Evolutionary conservation across 2,113 vertebrate species (phyloP).

Genomic region (Pleuronectes platessa): DNA sequence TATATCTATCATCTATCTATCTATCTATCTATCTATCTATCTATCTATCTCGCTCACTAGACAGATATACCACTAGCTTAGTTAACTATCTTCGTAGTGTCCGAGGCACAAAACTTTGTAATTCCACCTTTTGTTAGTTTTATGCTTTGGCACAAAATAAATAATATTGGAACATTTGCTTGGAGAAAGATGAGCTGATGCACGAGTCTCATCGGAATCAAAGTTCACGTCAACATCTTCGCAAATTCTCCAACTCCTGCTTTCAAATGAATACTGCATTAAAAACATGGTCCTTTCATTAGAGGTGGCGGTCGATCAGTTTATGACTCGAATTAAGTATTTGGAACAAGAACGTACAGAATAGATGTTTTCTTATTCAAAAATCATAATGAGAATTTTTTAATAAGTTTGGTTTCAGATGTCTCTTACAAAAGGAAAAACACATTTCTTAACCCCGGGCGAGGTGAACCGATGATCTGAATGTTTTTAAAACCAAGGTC

Average conservation of each 20-base stretch:
- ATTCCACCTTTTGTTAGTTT: neutral
- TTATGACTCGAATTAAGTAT: neutral
- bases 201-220: neutral
- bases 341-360: neutral
- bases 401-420: neutral
- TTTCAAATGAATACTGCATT: neutral
- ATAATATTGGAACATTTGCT: no score
- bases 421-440: neutral
- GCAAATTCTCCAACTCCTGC: neutral
- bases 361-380: neutral
- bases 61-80: no score
- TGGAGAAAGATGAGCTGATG: no score
- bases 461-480: neutral
- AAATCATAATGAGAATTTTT: neutral
- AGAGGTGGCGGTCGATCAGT: neutral
- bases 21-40: no score
- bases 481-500: neutral
- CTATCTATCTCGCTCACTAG: no score
- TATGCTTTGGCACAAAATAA: neutral
- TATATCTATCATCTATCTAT: no score
- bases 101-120: no score
- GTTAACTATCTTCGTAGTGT: no score
- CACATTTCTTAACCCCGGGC: neutral
- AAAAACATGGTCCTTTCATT: neutral
- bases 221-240: neutral